Conservation (phyloP, 2,888 invertebrate species). For the Acronicta leporina region DNA sequence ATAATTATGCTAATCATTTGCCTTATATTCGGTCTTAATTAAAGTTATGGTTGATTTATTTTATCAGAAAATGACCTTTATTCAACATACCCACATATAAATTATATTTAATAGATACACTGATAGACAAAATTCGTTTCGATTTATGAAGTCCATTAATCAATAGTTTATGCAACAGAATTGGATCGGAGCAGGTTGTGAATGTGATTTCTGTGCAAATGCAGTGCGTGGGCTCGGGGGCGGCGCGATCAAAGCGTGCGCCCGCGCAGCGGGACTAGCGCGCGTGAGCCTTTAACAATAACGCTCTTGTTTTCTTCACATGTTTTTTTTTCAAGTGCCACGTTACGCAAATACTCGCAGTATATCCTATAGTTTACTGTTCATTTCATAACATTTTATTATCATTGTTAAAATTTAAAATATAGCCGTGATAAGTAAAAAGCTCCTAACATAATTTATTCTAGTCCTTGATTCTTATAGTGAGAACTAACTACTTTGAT, state of each 20-base stretch:
- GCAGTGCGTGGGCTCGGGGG: constrained; percentile 67
- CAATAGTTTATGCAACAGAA: constrained; percentile 50
- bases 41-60: constrained; percentile 24
- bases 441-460: constrained; percentile 6
- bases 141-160: constrained; percentile 48
- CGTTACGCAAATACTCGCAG: constrained; percentile 45
- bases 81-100: constrained; percentile 15
- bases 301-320: constrained; percentile 50
- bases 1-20: constrained; percentile 23
- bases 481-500: too few relatives aligned
- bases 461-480: too few relatives aligned
- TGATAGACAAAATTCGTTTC: constrained; percentile 36
- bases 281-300: constrained; percentile 47
- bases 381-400: constrained; percentile 38
- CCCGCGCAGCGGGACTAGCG: constrained; percentile 61
- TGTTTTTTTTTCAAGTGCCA: constrained; percentile 24
- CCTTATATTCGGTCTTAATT: constrained; percentile 30
- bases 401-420: constrained; percentile 39
- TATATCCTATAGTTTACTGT: constrained; percentile 41
- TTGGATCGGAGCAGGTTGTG: constrained; percentile 59
- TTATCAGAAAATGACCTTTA: constrained; percentile 26
- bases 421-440: constrained; percentile 32
- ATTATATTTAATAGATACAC: constrained; percentile 40
- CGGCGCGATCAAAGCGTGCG: constrained; percentile 67
- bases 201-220: constrained; percentile 72